Evolutionary conservation across 2,797 vertebrate species (phyloP).

Genomic region (Odontamblyopus lacepedii): DNA sequence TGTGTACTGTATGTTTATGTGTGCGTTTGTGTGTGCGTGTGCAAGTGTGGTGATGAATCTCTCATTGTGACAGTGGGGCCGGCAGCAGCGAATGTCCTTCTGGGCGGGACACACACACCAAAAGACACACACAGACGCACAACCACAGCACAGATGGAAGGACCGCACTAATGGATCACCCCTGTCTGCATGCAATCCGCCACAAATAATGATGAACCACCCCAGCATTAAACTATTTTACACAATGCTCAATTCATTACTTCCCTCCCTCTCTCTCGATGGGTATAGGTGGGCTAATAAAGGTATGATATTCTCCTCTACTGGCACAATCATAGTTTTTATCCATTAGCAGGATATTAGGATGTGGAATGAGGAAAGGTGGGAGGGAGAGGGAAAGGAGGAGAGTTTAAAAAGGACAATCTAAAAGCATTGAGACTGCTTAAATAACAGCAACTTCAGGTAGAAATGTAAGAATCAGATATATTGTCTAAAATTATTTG

Average conservation of each 20-base stretch:
- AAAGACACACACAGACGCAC: slow-evolving; percentile 44
- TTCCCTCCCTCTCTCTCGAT: slow-evolving; percentile 32
- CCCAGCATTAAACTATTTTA: slow-evolving; percentile 83
- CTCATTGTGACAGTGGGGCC: slow-evolving; percentile 79
- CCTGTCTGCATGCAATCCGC: slow-evolving; percentile 81
- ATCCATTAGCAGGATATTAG: slow-evolving; percentile 77
- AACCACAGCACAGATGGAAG: slow-evolving; percentile 77
- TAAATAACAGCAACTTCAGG: slow-evolving; percentile 54
- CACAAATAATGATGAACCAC: slow-evolving; percentile 88
- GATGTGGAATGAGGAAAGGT: slow-evolving; percentile 55
- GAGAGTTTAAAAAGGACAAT: slow-evolving; percentile 53
- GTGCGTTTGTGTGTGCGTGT: slow-evolving; percentile 22
- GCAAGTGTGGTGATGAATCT: slow-evolving; percentile 75
- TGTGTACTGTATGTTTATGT: slow-evolving; percentile 54
- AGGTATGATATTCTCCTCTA: slow-evolving; percentile 78
- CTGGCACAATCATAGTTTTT: slow-evolving; percentile 76
- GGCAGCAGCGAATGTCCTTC: slow-evolving; percentile 84
- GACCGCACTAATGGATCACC: slow-evolving; percentile 84
- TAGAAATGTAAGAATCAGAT: background rate
- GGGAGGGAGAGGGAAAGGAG: slow-evolving; percentile 39
- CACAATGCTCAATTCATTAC: slow-evolving; percentile 84
- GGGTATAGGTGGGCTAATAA: slow-evolving; percentile 80
- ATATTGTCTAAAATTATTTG: background rate
- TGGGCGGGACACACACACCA: slow-evolving; percentile 66
- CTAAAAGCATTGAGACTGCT: slow-evolving; percentile 62